A percentile compares a stretch with the other conserved stretches of the same genome.
phyloP scores from a whole-genome alignment of 1,140 invertebrate genomes.

The Drosophila setifemur region DNA sequence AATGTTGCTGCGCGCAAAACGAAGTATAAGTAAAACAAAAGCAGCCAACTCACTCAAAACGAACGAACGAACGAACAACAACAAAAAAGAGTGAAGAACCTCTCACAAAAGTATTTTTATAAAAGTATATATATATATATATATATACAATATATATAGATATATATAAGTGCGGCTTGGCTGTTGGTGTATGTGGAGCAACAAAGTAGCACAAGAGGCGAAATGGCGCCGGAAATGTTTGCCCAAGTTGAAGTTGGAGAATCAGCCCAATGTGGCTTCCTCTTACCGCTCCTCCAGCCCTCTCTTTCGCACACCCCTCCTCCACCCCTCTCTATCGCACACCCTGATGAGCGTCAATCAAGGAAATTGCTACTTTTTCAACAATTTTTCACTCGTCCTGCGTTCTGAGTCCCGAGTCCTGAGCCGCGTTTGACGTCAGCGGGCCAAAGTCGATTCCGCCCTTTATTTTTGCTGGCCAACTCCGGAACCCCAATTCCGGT shows the following conservation, averaged over 20 bases:
- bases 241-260: slow-evolving; percentile 51
- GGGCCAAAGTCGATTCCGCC: background rate
- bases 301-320: background rate
- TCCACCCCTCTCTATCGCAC: background rate
- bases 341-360: slow-evolving; percentile 74
- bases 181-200: background rate
- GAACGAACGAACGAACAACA: background rate
- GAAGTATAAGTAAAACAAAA: slow-evolving; percentile 68
- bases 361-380: slow-evolving; percentile 77
- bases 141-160: background rate
- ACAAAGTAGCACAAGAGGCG: slow-evolving; percentile 46
- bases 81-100: slow-evolving; percentile 9
- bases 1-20: slow-evolving; percentile 63
- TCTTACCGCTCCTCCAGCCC: background rate
- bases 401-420: slow-evolving; percentile 3
- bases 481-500: background rate
- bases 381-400: slow-evolving; percentile 72
- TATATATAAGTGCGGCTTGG: background rate
- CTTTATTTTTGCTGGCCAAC: background rate
- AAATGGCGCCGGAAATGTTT: slow-evolving; percentile 70
- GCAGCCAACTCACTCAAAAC: slow-evolving; percentile 44
- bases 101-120: slow-evolving; percentile 43
- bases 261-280: slow-evolving; percentile 30
- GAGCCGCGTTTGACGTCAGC: slow-evolving; percentile 20
- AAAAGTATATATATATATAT: slow-evolving; percentile 24